Evolutionary conservation across 2,888 invertebrate genomes (phyloP).

Genomic region (Dendrolimus houi): DNA sequence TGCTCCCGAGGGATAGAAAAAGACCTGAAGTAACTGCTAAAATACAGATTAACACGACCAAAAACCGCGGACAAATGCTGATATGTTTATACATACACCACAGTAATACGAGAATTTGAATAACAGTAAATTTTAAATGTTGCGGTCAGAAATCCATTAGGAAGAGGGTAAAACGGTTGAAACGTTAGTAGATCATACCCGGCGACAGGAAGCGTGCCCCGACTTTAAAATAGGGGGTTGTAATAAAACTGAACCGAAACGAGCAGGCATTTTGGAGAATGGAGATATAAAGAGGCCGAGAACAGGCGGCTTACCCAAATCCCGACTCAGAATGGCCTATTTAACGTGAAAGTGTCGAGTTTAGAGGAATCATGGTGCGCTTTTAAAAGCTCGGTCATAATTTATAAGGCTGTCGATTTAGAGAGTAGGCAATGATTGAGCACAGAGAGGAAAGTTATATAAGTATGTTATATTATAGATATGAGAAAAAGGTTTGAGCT

Average conservation of each 20-base stretch:
- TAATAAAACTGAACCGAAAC: conserved; percentile 3
- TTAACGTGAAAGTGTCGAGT: conserved; percentile 17
- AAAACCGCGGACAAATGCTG: no score
- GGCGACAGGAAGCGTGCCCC: conserved; percentile 7
- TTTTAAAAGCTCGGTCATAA: background rate
- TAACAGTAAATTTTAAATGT: background rate
- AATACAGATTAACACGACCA: no score
- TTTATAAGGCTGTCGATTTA: no score
- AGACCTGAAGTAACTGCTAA: no score
- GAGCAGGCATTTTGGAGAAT: conserved; percentile 17
- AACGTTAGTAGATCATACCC: background rate
- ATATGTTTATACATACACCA: no score
- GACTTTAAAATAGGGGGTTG: conserved; percentile 6
- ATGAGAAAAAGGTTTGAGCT: no score
- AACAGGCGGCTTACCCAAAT: conserved; percentile 9
- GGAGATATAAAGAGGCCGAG: conserved; percentile 25
- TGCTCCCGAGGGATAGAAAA: no score
- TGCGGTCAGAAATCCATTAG: conserved; percentile 13
- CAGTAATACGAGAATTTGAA: no score
- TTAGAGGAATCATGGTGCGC: conserved; percentile 3
- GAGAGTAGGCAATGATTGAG: no score
- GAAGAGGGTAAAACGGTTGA: conserved; percentile 10
- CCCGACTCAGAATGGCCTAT: background rate
- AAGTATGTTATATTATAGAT: no score
- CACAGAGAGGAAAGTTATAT: no score